Conservation (phyloP, 1,140 invertebrate genomes). For the Danaus melanippus region DNA sequence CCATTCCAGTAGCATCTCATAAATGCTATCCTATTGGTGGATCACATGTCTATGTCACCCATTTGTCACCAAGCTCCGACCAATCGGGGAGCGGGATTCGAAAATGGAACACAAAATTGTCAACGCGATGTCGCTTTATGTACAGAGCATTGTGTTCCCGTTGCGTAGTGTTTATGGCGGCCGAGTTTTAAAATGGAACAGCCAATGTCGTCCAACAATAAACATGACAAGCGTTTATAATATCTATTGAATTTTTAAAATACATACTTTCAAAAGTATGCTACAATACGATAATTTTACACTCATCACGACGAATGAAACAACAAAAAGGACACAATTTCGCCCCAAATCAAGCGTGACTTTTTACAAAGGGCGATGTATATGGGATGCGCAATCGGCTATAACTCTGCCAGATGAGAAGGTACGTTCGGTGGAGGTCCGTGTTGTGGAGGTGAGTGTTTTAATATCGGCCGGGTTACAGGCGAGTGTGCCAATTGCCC, state of each 20-base stretch:
- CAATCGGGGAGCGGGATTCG: constrained; percentile 39
- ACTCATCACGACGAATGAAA: constrained; percentile 57
- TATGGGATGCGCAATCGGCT: constrained; percentile 44
- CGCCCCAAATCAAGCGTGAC: constrained; percentile 66
- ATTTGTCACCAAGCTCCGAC: constrained; percentile 61
- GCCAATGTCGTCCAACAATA: constrained; percentile 5
- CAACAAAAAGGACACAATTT: constrained; percentile 69
- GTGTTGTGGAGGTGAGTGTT: constrained; percentile 3
- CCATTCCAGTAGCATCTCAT: constrained; percentile 19
- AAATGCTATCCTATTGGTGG: constrained; percentile 38
- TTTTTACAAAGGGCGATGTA: constrained; percentile 56
- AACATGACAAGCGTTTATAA: constrained; percentile 18
- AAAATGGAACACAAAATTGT: constrained; percentile 57
- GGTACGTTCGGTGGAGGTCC: constrained; percentile 5
- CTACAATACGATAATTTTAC: constrained; percentile 52
- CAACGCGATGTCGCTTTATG: constrained; percentile 44
- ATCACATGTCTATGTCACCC: constrained; percentile 45
- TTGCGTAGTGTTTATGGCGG: constrained; percentile 10
- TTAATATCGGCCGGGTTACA: constrained; percentile 33
- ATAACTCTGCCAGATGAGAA: constrained; percentile 36
- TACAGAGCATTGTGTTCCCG: constrained; percentile 22
- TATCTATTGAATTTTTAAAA: constrained; percentile 10
- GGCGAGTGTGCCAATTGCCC: constrained; percentile 54
- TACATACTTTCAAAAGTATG: constrained; percentile 10
- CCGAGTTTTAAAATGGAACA: constrained; percentile 7